These are phyloP conservation scores for Cyclophora punctaria DNA, from an alignment of 2,888 invertebrate species.

Conservation along the genomic window DNA sequence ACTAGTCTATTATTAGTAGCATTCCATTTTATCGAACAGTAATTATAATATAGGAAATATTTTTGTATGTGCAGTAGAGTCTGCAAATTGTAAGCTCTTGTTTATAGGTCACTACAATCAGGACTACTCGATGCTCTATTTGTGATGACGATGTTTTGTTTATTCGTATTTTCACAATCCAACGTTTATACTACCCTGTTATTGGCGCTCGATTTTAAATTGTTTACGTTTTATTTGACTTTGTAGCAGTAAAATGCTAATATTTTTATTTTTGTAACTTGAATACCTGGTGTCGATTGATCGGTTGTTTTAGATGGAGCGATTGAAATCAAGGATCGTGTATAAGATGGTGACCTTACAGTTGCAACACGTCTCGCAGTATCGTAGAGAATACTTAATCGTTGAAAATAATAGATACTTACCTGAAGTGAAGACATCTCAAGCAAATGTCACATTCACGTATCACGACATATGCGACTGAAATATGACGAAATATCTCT, in stretches of 20 bases:
- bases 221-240: neutral
- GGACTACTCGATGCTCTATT: constrained; percentile 34
- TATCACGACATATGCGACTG: too few relatives aligned
- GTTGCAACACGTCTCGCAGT: too few relatives aligned
- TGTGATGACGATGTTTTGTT: constrained; percentile 37
- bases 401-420: too few relatives aligned
- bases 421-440: too few relatives aligned
- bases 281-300: too few relatives aligned
- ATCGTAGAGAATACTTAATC: too few relatives aligned
- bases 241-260: neutral
- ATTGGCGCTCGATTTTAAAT: constrained; percentile 14
- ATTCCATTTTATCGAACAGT: neutral
- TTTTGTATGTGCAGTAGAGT: constrained; percentile 3
- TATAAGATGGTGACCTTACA: too few relatives aligned
- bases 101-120: constrained; percentile 34
- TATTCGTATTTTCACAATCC: constrained; percentile 33
- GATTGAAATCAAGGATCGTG: too few relatives aligned
- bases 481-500: too few relatives aligned
- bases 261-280: neutral
- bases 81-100: constrained; percentile 17
- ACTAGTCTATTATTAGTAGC: too few relatives aligned
- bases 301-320: too few relatives aligned
- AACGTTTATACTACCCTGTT: constrained; percentile 15
- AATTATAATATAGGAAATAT: neutral
- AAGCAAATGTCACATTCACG: too few relatives aligned